A percentile compares a stretch with the other conserved stretches of the same genome.
Evolutionary conservation across 37 sponge, comb jelly and placozoan genomes (phyloP).

Genomic region (Geodia barretti): DNA sequence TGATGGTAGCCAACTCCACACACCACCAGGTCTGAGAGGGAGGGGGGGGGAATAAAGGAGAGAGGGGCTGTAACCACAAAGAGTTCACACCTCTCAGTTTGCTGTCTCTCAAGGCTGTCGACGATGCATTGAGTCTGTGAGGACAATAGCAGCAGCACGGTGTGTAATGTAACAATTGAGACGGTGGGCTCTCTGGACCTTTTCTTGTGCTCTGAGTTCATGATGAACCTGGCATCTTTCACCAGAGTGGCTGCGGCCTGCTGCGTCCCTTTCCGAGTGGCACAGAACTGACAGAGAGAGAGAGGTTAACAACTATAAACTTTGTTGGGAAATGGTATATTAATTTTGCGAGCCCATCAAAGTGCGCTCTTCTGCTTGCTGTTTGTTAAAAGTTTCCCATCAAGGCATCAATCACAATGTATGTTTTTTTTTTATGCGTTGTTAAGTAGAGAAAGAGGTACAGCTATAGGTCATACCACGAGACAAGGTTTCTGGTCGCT

Average conservation of each 20-base stretch:
- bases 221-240: conserved; percentile 90
- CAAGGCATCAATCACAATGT: too few species aligned
- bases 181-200: conserved; percentile 26
- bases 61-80: background rate
- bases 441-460: too few species aligned
- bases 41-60: background rate
- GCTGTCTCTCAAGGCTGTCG: conserved; percentile 74
- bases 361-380: too few species aligned
- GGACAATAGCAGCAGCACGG: background rate
- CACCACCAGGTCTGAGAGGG: conserved; percentile 59
- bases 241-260: conserved; percentile 90
- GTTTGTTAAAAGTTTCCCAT: too few species aligned
- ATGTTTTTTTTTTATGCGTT: too few species aligned
- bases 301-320: background rate
- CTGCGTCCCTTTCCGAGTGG: conserved; percentile 93
- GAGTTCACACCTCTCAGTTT: conserved; percentile 81
- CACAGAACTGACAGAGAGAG: conserved; percentile 81
- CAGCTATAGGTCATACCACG: conserved; percentile 56
- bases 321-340: too few species aligned
- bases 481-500: conserved; percentile 93
- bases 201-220: conserved; percentile 73
- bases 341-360: too few species aligned
- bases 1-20: conserved; percentile 97
- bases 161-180: background rate
- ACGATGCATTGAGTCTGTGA: conserved; percentile 40